Evolutionary conservation across 2,113 vertebrate genomes (phyloP), one percentile per base, ranked within the genome.

Genomic region (Dicrurus megarhynchus): DNA sequence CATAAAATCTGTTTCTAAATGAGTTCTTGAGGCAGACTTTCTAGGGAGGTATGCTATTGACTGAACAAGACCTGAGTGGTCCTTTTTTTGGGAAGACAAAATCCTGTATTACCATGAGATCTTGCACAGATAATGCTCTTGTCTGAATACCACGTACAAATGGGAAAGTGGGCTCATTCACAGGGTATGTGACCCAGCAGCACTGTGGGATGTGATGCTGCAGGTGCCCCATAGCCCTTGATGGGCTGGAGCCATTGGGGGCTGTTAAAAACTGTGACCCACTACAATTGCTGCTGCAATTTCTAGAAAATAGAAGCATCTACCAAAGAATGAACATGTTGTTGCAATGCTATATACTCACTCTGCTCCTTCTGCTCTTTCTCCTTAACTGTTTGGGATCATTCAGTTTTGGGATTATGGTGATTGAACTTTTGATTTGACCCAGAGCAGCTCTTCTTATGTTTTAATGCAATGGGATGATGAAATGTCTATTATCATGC

Each of bases 401-500:
- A 2, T 55, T 84, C 39, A 47, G 33, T 44, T 90, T 78, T 86
- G 68, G 59, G 73, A 84, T 86, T 55, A 65, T 5, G 39, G 26
- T 52, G 19, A 47, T 2, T 89, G 68, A 84, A 92, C 56, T 21
- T 95, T 93, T 81, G 64, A 39, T 86, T 42, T 67, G 71, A 73
- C 42, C n/a, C 37, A 65, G 50, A 69, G 42, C 12, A 89, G 52
- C 52, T 75, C 79, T 84, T 81, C 52, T 67, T 88, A 57, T 50
- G 68, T 88, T 94, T 92, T 93, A 86, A 74, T 84, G 71, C 33
- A 70, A 73, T 61, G 63, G 33, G 71, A 93, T 91, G 81, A 67
- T 93, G 89, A 85, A 87, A 93, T 44, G 19, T 42, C 87, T 86
- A 41, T 91, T 94, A 79, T 41, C 84, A 76, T 44, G 63, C 70